Base-by-base conservation (phyloP, 2,888 invertebrate species). In the Panzeria rudis region DNA sequence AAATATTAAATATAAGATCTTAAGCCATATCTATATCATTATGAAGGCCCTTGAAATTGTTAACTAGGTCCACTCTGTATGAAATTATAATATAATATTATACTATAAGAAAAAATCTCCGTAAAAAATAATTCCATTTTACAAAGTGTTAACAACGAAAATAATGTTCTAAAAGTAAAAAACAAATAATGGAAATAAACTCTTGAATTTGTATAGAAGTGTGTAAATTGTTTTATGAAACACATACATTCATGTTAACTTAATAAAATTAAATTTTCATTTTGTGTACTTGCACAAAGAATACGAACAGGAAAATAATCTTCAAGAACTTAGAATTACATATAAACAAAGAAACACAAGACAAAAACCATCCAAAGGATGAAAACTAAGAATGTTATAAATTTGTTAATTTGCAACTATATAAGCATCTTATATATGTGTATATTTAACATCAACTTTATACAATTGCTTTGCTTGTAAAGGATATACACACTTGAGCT, bases 321-420 rank as follows among this genome's bases (percentile, higher is more conserved):
- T 47, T 52, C 8, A 54, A 54, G 35, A 72, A 56, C 47, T 73
- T 61, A 20, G 66, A 73, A 56, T 66, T 68, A 38, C 29, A 80
- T 50, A 35, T 41, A 75, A 52, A 68, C 41, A 62, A 32, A 32
- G 29, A 68, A 68, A 47, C 11, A 25, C 35, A 23, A 56, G 29
- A 41, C 38, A 41, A 50, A 41, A 17, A 3, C 25, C 13, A 76
- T 15, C 17, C 5, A 25, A 66, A 68, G 6, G 17, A 11, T 20
- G n/a, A 25, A 59, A 29, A 66, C 47, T 13, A 59, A 32, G 38
- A 73, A 73, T 81, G 20, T 68, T 75, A 75, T 69, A 81, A 69
- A 69, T 81, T 81, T 81, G 52, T 75, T 81, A 56, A 81, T 75
- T 75, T 73, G 25, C 50, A 66, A 62, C 72, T 50, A 52, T 44